A percentile compares a stretch with the other conserved stretches of the same genome.
These are phyloP conservation scores for Plodia interpunctella DNA, from an alignment of 1,140 invertebrate genomes.

Conservation along the genomic window DNA sequence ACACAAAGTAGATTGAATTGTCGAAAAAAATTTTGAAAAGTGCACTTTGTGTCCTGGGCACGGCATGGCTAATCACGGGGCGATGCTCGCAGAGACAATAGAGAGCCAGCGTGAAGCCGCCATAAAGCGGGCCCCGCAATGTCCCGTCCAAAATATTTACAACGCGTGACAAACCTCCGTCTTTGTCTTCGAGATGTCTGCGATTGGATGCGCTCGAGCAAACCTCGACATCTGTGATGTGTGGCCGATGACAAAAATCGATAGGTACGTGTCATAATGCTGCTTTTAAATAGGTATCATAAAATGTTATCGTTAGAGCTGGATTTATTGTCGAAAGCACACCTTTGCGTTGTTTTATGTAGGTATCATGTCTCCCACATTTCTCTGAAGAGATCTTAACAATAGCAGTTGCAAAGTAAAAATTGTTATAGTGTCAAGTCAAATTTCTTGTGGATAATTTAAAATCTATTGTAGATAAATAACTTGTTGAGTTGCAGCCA, in stretches of 20 bases:
- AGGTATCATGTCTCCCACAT: too few species aligned
- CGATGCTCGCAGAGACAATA: constrained; percentile 41
- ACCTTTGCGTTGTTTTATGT: too few species aligned
- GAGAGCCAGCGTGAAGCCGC: constrained; percentile 52
- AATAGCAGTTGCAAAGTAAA: too few species aligned
- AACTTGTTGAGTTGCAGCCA: too few species aligned
- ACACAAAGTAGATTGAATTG: constrained; percentile 25
- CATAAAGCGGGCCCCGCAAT: constrained; percentile 62
- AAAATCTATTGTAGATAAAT: too few species aligned
- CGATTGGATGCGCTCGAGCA: constrained; percentile 57
- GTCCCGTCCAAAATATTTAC: constrained; percentile 72
- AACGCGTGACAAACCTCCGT: constrained; percentile 62
- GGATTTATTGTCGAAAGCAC: too few species aligned
- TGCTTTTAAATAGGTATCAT: constrained; percentile 13
- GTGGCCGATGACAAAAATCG: constrained; percentile 23
- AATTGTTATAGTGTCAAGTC: too few species aligned
- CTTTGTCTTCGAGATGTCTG: constrained; percentile 61
- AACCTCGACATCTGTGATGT: constrained; percentile 29
- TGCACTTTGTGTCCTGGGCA: not conserved
- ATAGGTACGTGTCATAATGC: not conserved
- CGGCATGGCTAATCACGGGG: constrained; percentile 53
- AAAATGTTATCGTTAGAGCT: constrained; percentile 6
- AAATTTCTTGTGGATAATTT: too few species aligned
- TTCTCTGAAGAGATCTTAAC: too few species aligned
- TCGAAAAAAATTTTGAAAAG: constrained; percentile 26